These are phyloP conservation scores for Hypomesus transpacificus DNA, from an alignment of 2,113 vertebrate species.

Conservation along the genomic window DNA sequence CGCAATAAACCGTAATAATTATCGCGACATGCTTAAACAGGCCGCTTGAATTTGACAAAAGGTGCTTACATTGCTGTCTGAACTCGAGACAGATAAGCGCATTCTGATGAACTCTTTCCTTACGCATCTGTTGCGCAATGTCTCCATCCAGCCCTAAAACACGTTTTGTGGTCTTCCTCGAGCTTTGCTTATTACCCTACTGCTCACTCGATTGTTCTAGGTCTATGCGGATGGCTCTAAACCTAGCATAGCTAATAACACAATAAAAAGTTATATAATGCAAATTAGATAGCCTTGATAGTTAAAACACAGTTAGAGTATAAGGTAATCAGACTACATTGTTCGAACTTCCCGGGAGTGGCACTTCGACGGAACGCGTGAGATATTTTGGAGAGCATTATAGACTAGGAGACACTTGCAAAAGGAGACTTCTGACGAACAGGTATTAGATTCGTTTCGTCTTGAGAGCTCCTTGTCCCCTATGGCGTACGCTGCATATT, in stretches of 20 bases:
- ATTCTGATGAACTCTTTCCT: not conserved
- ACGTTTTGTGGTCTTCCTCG: not conserved
- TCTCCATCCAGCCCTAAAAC: not conserved
- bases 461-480: not conserved
- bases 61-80: no score
- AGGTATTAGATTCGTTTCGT: not conserved
- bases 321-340: not conserved
- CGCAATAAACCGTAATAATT: no score
- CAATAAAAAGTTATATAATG: not conserved
- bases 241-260: not conserved
- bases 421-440: not conserved
- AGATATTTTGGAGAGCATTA: constrained; percentile 12
- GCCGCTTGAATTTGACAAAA: no score
- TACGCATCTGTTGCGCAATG: not conserved
- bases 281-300: not conserved
- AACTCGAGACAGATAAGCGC: no score
- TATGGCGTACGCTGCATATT: constrained; percentile 71
- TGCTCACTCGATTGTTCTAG: not conserved
- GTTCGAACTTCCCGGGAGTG: constrained; percentile 43
- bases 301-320: not conserved
- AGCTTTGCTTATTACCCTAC: not conserved
- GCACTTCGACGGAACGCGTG: constrained; percentile 26
- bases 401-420: not conserved
- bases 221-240: not conserved
- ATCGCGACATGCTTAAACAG: no score